These are phyloP conservation scores for Radopholus similis DNA, from an alignment of 1,140 invertebrate species.

Conservation along the genomic window DNA sequence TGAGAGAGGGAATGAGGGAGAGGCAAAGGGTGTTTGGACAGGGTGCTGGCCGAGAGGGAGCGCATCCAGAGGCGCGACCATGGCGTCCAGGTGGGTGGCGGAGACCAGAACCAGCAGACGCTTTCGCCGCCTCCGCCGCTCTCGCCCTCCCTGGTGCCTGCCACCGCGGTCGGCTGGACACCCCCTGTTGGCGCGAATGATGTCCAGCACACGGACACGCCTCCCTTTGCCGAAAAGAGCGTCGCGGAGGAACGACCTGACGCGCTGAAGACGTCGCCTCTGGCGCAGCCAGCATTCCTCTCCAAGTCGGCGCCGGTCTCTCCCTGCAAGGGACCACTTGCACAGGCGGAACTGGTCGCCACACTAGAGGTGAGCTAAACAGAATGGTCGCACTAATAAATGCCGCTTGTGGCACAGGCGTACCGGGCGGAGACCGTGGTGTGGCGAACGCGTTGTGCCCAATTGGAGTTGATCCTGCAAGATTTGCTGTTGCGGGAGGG, in stretches of 20 bases:
- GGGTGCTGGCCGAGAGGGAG: background rate
- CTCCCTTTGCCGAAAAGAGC: background rate
- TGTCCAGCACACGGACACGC: background rate
- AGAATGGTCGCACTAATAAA: background rate
- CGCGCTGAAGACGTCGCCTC: background rate
- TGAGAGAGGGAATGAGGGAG: background rate
- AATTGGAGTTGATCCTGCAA: slow-evolving; percentile 55
- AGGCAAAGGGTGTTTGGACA: no score
- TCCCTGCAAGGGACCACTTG: background rate
- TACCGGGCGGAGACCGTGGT: slow-evolving; percentile 58
- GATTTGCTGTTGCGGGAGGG: slow-evolving; percentile 16
- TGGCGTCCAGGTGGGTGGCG: background rate
- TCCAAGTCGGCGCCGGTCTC: background rate
- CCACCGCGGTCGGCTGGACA: background rate
- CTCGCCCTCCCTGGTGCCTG: background rate
- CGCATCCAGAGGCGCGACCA: background rate
- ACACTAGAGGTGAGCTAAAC: background rate
- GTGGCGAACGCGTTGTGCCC: slow-evolving; percentile 57
- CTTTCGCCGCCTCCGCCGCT: background rate
- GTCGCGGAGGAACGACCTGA: background rate
- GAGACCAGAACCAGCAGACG: background rate
- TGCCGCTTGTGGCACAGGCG: slow-evolving; percentile 27
- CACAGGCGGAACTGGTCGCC: background rate
- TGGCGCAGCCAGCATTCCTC: no score
- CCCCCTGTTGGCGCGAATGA: background rate